A percentile compares a stretch with the other conserved stretches of the same genome.
Conservation (phyloP, 2,113 vertebrate species). For the Trichomycterus rosablanca region DNA sequence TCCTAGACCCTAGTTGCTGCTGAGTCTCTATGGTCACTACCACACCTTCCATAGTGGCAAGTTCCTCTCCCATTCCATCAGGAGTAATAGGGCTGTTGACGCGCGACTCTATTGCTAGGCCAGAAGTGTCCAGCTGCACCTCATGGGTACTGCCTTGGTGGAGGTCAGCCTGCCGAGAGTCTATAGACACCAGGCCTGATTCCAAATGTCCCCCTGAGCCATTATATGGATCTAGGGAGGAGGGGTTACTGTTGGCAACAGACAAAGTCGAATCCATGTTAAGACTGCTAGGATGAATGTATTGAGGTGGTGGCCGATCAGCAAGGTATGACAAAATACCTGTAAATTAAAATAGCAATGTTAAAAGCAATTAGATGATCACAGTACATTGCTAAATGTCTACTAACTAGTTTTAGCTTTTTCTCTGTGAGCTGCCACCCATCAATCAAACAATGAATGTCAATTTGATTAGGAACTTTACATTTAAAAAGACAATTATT, state of each 20-base stretch:
- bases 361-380: background rate
- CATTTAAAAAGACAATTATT: too few relatives aligned
- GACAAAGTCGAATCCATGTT: slow-evolving; percentile 86
- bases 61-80: slow-evolving; percentile 84
- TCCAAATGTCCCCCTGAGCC: slow-evolving; percentile 82
- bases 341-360: slow-evolving; percentile 45
- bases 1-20: slow-evolving; percentile 72
- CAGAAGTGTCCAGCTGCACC: slow-evolving; percentile 75
- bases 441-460: too few relatives aligned
- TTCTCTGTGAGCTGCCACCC: too few relatives aligned
- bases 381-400: too few relatives aligned
- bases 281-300: slow-evolving; percentile 92
- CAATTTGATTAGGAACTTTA: too few relatives aligned
- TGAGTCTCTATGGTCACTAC: slow-evolving; percentile 71
- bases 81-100: slow-evolving; percentile 92
- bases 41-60: slow-evolving; percentile 80
- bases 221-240: slow-evolving; percentile 85
- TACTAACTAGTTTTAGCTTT: background rate
- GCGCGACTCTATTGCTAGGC: slow-evolving; percentile 86
- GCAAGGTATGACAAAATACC: slow-evolving; percentile 96
- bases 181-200: slow-evolving; percentile 84
- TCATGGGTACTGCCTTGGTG: slow-evolving; percentile 83
- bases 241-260: slow-evolving; percentile 78
- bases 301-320: slow-evolving; percentile 95
- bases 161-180: slow-evolving; percentile 81